Evolutionary conservation across 2,113 vertebrate species (phyloP), one percentile per base, ranked within the genome.

Genomic region (Podarcis cretensis): DNA sequence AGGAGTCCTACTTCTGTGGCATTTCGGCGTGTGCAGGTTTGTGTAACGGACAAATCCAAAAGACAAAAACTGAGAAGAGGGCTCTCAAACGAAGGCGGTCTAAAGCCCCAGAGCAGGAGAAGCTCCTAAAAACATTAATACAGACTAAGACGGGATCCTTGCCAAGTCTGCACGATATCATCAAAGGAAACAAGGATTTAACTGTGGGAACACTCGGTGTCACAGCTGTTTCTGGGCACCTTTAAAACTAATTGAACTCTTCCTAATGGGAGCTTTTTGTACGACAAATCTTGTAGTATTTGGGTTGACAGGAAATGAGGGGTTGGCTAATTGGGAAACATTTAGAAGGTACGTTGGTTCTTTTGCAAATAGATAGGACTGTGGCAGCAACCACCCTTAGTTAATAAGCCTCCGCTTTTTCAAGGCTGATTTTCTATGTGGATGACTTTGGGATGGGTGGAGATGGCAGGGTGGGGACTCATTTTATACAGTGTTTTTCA

Each of bases 111-210:
- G 98, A 99, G 93, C 97, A 98, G 97, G 95, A 96, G 84, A 97
- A 96, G 85, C 83, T 97, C 8, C 95, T 98, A 88, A 98, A 97
- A 96, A 97, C 98, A 92, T 95, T 98, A 12, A 97, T 98, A 95
- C 98, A 98, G 91, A 97, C 97, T 94, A 98, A 98, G 79, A 94
- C 97, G 0, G 96, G 96, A 30, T 97, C 98, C 48, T 97, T 99
- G 97, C 97, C 98, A 79, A 98, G 97, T 85, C 97, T 99, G 94
- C 98, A 98, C 92, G 98, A 99, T 92, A 98, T 99, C 81, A 98
- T 99, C 94, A 99, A 98, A 97, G 98, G 98, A 95, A 99, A 98
- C 97, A 98, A 98, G 95, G 98, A 99, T 83, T 95, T 99, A 91
- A 96, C 97, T 7, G 97, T 99, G 85, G 98, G 98, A 93, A 97